Evolutionary conservation across 64 coral and sea anemone species (phyloP).

Genomic region (Montipora capricornis): DNA sequence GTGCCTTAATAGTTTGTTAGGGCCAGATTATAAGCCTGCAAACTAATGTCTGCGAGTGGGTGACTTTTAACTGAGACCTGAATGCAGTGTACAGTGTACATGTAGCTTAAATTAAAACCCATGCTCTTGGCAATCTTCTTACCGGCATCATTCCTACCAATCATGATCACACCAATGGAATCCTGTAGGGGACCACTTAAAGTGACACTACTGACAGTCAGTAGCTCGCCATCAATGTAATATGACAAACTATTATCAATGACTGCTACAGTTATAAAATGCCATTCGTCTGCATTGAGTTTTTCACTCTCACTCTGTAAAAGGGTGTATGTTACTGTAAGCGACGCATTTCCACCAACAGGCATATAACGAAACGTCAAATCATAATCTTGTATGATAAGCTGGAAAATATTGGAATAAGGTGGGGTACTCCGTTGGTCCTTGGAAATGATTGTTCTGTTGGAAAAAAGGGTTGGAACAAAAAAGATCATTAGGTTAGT

Average conservation of each 20-base stretch:
- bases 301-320: conserved; percentile 68
- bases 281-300: conserved; percentile 68
- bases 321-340: conserved; percentile 32
- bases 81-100: too few species aligned
- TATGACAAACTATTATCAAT: conserved; percentile 83
- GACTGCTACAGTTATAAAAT: conserved; percentile 87
- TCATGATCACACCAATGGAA: conserved; percentile 1
- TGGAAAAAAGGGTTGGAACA: not conserved
- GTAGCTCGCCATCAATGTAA: conserved; percentile 91
- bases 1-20: too few species aligned
- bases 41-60: too few species aligned
- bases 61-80: too few species aligned
- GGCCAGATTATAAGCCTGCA: too few species aligned
- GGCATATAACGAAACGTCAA: conserved; percentile 58
- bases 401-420: conserved; percentile 54
- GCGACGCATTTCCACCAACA: conserved; percentile 27
- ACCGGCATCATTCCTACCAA: conserved; percentile 80
- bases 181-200: conserved; percentile 43
- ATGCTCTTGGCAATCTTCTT: not conserved
- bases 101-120: not conserved
- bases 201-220: conserved; percentile 24
- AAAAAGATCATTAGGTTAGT: not conserved
- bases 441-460: conserved; percentile 75
- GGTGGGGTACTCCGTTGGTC: not conserved
- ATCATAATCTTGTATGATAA: conserved; percentile 70